Base-by-base conservation (phyloP, 1,140 invertebrate species). In the Tetraneura akinire region DNA sequence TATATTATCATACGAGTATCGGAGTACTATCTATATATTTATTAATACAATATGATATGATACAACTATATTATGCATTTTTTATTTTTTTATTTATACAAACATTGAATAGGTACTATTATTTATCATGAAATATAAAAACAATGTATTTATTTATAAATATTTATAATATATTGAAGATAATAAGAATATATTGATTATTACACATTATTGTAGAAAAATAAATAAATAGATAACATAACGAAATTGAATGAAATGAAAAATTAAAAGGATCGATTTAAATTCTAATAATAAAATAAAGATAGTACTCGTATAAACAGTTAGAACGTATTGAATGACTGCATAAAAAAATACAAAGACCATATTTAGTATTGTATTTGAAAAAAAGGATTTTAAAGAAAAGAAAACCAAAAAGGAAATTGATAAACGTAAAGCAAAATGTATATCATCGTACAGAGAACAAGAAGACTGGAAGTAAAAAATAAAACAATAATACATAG, bases 241-340 rank as follows among this genome's bases (percentile, higher is more conserved):
- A 66, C 64, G 6, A 45, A 11, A 42, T 42, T 66, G 32, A 42
- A 66, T 66, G 21, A 32, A 45, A 4, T 1, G 11, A 42, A 42
- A 66, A 66, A 66, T 21, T 18, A n/a, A 42, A 21, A 49, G 45
- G 42, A 49, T 49, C 45, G 66, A 49, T 14, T 70, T 70, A 42
- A 70, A 26, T 70, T 18, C 42, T 49, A 70, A n/a, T n/a, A 68
- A 68, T 29, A 49, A 51, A 71, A 70, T 51, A 70, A 9, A 8
- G 51, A 66, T 37, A 64, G 51, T 49, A n/a, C n/a, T n/a, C n/a
- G n/a, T n/a, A 71, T 71, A 71, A 13, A 29, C 23, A 71, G 68
- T 71, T 71, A 16, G 10, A 71, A 71, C 21, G 23, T 32, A 71
- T 71, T 71, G 45, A 51, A 14, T 71, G n/a, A 29, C 26, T 51